phyloP scores from a whole-genome alignment of 2,888 invertebrate genomes.

The Aromia moschata region DNA sequence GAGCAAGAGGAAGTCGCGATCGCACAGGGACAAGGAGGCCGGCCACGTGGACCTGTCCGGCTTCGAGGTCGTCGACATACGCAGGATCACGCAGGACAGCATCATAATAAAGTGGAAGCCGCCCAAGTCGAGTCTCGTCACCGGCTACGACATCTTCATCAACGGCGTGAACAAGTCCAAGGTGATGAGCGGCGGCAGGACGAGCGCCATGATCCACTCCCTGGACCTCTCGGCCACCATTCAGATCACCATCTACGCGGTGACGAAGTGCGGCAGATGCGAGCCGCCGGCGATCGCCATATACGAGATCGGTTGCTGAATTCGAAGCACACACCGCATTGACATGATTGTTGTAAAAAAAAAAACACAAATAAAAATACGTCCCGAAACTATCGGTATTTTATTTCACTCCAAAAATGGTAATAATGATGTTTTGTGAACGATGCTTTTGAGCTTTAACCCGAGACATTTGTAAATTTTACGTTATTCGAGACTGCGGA shows the following conservation, averaged over 20 bases:
- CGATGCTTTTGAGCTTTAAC: too few species aligned
- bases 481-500: too few species aligned
- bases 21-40: conserved; percentile 38
- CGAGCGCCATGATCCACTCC: conserved; percentile 50
- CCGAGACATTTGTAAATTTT: too few species aligned
- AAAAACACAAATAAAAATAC: neutral
- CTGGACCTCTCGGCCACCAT: conserved; percentile 46
- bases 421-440: too few species aligned
- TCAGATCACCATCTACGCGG: conserved; percentile 51
- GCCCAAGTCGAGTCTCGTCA: conserved; percentile 39
- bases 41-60: conserved; percentile 41
- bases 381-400: too few species aligned
- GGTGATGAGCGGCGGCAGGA: conserved; percentile 50
- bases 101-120: conserved; percentile 52
- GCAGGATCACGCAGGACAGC: conserved; percentile 50
- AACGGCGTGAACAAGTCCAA: conserved; percentile 49
- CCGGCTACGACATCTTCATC: conserved; percentile 51
- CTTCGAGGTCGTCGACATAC: conserved; percentile 50
- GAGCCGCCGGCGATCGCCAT: conserved; percentile 53
- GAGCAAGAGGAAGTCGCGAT: conserved; percentile 26
- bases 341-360: conserved; percentile 17
- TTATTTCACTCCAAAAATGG: too few species aligned
- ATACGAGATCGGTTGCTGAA: conserved; percentile 43
- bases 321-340: neutral
- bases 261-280: conserved; percentile 47